These are phyloP conservation scores for Leptobrachium leishanense DNA, from an alignment of 2,113 vertebrate genomes.

Conservation along the genomic window DNA sequence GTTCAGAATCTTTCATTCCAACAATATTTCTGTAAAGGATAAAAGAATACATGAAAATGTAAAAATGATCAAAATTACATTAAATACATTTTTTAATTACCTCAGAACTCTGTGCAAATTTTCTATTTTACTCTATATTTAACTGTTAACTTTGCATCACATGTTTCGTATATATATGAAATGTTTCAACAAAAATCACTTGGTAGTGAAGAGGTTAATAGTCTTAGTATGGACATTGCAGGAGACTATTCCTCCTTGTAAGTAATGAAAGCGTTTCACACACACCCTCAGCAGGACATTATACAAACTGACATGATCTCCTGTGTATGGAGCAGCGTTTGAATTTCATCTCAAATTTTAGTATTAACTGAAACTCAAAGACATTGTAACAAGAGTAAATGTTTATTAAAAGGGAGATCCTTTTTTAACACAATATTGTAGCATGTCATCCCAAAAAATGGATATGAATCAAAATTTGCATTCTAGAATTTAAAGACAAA, in stretches of 20 bases:
- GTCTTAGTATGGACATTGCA: constrained; percentile 9
- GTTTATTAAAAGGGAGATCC: constrained; percentile 11
- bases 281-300: constrained; percentile 41
- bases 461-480: no score
- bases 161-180: no score
- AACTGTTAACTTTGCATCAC: no score
- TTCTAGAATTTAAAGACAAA: no score
- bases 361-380: constrained; percentile 11
- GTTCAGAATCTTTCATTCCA: no score
- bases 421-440: constrained; percentile 1
- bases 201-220: neutral
- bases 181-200: no score
- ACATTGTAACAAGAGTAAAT: constrained; percentile 3
- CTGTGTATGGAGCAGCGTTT: constrained; percentile 1
- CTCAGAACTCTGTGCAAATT: no score
- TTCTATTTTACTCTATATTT: no score
- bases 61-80: no score
- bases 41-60: no score
- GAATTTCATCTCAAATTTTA: constrained; percentile 28
- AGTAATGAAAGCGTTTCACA: constrained; percentile 23
- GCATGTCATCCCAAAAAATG: neutral
- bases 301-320: constrained; percentile 44
- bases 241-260: constrained; percentile 2
- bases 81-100: no score
- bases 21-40: no score